Base-by-base conservation (phyloP, 1,140 invertebrate genomes). In the Tyrophagus putrescentiae region DNA sequence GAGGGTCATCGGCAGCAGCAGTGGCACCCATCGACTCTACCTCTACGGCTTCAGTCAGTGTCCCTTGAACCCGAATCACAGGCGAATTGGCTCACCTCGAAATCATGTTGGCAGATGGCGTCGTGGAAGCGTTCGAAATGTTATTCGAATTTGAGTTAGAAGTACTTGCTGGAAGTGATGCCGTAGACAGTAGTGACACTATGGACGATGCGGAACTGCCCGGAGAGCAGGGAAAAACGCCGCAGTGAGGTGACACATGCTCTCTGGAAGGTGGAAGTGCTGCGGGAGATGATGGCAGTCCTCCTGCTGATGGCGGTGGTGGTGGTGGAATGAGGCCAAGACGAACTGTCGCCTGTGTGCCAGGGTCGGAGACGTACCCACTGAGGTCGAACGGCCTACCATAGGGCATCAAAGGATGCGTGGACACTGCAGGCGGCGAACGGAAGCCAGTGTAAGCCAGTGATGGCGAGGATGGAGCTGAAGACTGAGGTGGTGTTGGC, bases 71-170 rank as follows among this genome's bases (percentile, higher is more conserved):
- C 13, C 21, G 36, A 39, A 39, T 21, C 36, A 39, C 13, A 39
- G 36, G 13, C 21, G 13, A 39, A 39, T 39, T 39, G 13, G 13
- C 23, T 48, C 31, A 48, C 45, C 45, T 48, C 31, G 45, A 48
- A 7, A 48, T 48, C 45, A 48, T 48, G 45, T 7, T 21, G 45
- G 45, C 21, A 48, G 45, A 48, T 48, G 45, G 45, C 45, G 45
- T 48, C 7, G 45, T 29, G n/a, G n/a, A n/a, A n/a, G n/a, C 21
- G 45, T 7, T 13, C 18, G 23, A 13, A 39, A 39, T 39, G 21
- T 39, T 13, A 39, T 39, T 39, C 36, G 13, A 39, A 13, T 13
- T 13, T 39, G 36, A 39, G 13, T 39, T 21, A 13, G 36, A 39
- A 21, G 23, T 6, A 21, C 31, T 48, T 48, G 45, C 21, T 7